Evolutionary conservation across 2,797 vertebrate genomes (phyloP).

Genomic region (Melanogrammus aeglefinus): DNA sequence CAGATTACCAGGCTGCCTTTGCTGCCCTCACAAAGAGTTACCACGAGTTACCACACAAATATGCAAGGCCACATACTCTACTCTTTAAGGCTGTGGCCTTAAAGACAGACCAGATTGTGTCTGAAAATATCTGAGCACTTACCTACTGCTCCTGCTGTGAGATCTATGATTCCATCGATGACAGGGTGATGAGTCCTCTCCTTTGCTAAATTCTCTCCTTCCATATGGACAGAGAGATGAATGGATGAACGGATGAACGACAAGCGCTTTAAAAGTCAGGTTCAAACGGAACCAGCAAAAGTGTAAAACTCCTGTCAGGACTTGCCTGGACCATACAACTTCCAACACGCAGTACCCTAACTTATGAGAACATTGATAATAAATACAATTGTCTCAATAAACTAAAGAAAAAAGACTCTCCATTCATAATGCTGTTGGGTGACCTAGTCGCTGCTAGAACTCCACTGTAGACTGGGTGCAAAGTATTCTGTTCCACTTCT

Average conservation of each 20-base stretch:
- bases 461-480: neutral
- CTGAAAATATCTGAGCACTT: conserved; percentile 26
- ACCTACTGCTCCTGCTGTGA: conserved; percentile 83
- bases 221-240: neutral
- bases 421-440: neutral
- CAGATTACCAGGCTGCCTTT: neutral
- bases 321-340: neutral
- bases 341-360: neutral
- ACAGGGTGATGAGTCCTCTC: conserved; percentile 64
- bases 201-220: conserved; percentile 1
- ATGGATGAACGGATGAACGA: neutral
- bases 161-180: conserved; percentile 80
- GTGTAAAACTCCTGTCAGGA: neutral
- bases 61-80: neutral
- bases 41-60: neutral
- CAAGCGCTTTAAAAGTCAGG: neutral
- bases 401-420: neutral
- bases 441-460: neutral
- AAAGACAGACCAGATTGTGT: neutral
- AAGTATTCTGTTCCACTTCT: neutral
- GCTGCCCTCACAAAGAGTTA: neutral
- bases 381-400: neutral
- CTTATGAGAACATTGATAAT: neutral
- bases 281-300: neutral
- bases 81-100: neutral